A percentile compares a stretch with the other conserved stretches of the same genome.
These are phyloP conservation scores for Kryphioiulus occultus DNA, from an alignment of 2,888 invertebrate species.

Conservation along the genomic window DNA sequence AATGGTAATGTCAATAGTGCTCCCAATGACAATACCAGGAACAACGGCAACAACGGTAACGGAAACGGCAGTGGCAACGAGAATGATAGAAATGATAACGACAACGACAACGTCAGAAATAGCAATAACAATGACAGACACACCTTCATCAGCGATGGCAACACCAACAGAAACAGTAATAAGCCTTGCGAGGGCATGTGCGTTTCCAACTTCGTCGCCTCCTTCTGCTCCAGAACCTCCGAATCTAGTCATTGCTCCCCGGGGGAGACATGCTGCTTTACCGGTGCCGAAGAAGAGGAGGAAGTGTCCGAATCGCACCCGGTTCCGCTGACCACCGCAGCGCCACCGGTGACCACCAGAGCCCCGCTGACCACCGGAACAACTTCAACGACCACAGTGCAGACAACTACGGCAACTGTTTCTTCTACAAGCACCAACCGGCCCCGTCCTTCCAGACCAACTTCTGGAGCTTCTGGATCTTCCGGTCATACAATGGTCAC, in stretches of 20 bases:
- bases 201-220: constrained; percentile 79
- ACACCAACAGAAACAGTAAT: not conserved
- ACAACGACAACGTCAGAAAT: not conserved
- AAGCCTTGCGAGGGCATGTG: constrained; percentile 79
- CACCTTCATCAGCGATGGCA: not conserved
- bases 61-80: not conserved
- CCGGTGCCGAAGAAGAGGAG: constrained; percentile 53
- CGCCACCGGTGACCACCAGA: not conserved
- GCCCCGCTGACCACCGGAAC: not conserved
- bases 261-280: constrained; percentile 81
- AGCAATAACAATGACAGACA: not conserved
- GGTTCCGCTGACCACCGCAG: constrained; percentile 7
- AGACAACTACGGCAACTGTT: constrained; percentile 55
- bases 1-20: not conserved
- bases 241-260: constrained; percentile 76
- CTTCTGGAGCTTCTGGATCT: constrained; percentile 57
- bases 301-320: constrained; percentile 56
- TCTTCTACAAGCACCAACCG: constrained; percentile 39
- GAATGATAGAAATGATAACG: not conserved
- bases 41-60: not conserved
- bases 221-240: constrained; percentile 86
- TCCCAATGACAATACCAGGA: not conserved
- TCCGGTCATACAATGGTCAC: not conserved
- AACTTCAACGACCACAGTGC: constrained; percentile 42
- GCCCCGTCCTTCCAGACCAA: constrained; percentile 51